Evolutionary conservation across 30 jellyfish, hydroid and myxozoan genomes (phyloP), one percentile per base, ranked within the genome.

Genomic region (Sanderia malayensis): DNA sequence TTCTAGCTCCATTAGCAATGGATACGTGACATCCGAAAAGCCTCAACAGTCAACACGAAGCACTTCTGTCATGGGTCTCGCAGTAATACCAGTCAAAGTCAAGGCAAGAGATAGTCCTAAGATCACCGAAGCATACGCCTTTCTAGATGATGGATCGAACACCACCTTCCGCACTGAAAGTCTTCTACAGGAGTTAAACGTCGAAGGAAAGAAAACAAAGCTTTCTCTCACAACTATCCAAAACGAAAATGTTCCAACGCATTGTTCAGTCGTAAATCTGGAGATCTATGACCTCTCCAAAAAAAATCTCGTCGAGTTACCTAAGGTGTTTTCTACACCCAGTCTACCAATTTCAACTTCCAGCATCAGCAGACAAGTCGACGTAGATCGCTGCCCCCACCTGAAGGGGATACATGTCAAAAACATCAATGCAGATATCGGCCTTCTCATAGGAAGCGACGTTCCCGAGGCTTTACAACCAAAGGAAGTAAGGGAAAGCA

Each of bases 371-470:
- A 76, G 25, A 2, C 80, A 76, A 76, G 87, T 60, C 61, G 87
- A 76, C 30, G 67, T 61, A 17, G 47, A 30, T 18, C 53, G 76
- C 0, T 60, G 70, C 80, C 73, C 73, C 3, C 26, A 66, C 26
- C 64, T 66, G 8, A 2, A 29, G 64, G 79, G 79, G 8, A 66
- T 66, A 15, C 27, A 66, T 27, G 11, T 66, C 2, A 15, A 15
- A 27, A 8, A 29, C 33, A 37, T 66, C 27, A 30, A 66, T 25
- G 73, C 73, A 2, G 80, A 31, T 2, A 55, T 73, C 6, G 67
- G 80, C 18, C 80, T 73, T 23, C 66, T 73, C 20, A 55, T 73
- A 20, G 86, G 82, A 17, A 53, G 82, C 18, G 67, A 73, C 30
- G 25, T 55, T 28, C 86, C 80, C 3, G 31, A 58, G 0, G 86